These are phyloP conservation scores for Lophius piscatorius DNA, from an alignment of 2,113 vertebrate genomes.

Conservation along the genomic window DNA sequence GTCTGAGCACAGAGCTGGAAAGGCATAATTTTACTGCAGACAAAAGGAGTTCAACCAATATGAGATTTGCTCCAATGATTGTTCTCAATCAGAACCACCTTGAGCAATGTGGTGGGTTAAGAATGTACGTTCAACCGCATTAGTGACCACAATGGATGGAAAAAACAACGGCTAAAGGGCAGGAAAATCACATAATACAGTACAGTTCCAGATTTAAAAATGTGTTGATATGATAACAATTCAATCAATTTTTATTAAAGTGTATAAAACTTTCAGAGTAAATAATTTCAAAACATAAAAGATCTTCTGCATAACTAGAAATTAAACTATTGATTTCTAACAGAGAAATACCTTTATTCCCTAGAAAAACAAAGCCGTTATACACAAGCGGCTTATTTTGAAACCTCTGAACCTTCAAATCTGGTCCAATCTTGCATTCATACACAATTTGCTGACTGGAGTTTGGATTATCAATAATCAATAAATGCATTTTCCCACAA, in stretches of 20 bases:
- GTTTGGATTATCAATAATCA: conserved; percentile 2
- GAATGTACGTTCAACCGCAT: conserved; percentile 33
- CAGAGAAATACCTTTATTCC: too few species aligned
- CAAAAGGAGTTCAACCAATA: conserved; percentile 40
- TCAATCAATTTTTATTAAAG: too few species aligned
- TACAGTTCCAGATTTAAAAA: too few species aligned
- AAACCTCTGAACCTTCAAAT: conserved; percentile 4
- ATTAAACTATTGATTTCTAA: background rate
- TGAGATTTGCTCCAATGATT: conserved; percentile 41
- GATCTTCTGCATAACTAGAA: background rate
- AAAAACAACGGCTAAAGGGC: conserved; percentile 2
- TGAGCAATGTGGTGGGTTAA: conserved; percentile 3
- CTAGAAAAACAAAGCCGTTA: too few species aligned
- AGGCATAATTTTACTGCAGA: conserved; percentile 44
- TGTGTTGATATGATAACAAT: background rate
- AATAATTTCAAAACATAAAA: too few species aligned
- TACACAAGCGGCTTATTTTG: background rate
- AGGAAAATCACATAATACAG: background rate
- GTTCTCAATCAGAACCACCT: conserved; percentile 31
- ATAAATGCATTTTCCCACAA: background rate
- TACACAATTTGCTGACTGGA: conserved; percentile 7
- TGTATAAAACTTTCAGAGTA: too few species aligned
- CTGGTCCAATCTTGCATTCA: background rate
- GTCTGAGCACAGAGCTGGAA: conserved; percentile 23
- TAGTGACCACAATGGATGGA: conserved; percentile 6